Conservation (phyloP, 2,797 vertebrate species). For the Poeciliopsis presidionis region DNA sequence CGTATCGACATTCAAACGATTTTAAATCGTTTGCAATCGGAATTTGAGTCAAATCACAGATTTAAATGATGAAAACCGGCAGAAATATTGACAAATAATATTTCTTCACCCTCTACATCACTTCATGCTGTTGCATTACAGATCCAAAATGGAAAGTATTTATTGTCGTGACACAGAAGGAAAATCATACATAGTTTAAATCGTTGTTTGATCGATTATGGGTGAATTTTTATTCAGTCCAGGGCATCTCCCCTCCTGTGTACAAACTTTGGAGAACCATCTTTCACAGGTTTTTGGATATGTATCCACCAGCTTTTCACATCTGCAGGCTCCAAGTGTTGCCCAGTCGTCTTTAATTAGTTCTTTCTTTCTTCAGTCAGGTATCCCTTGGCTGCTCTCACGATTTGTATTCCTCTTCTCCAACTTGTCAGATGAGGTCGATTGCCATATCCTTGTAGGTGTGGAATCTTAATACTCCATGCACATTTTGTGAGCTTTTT, state of each 20-base stretch:
- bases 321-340: neutral
- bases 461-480: neutral
- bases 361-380: neutral
- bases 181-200: neutral
- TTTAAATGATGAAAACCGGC: neutral
- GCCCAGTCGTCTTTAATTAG: neutral
- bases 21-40: neutral
- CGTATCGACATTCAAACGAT: neutral
- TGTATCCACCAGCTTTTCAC: neutral
- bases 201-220: too few species aligned
- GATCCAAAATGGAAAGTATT: neutral
- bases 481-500: neutral
- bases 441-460: neutral
- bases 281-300: neutral
- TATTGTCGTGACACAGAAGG: neutral
- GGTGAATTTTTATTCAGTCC: too few species aligned
- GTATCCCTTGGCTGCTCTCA: neutral
- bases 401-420: neutral
- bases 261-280: too few species aligned
- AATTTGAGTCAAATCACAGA: neutral
- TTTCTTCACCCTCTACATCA: neutral
- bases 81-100: neutral
- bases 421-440: neutral
- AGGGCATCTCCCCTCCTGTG: neutral
- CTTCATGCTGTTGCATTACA: neutral